phyloP scores from a whole-genome alignment of 2,888 invertebrate species.

The Druceiella hillmani region DNA sequence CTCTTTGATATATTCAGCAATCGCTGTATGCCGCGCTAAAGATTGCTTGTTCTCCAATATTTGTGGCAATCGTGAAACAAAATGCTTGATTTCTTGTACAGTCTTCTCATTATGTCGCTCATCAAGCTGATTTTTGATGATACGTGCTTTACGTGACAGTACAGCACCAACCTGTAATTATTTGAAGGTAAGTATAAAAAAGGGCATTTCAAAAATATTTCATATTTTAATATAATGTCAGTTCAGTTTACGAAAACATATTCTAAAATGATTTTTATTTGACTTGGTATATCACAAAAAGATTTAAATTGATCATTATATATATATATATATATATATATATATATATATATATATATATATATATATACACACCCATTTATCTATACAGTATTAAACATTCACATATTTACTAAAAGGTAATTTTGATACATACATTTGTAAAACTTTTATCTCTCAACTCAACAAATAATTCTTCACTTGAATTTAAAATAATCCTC shows the following conservation, averaged over 20 bases:
- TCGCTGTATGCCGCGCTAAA: slow-evolving; percentile 82
- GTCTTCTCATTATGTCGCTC: slow-evolving; percentile 81
- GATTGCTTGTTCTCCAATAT: slow-evolving; percentile 83
- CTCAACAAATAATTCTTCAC: slow-evolving; percentile 83
- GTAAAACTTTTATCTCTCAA: slow-evolving; percentile 91
- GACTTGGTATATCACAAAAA: too few species aligned
- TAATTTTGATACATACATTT: slow-evolving; percentile 44
- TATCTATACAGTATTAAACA: too few species aligned
- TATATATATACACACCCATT: too few species aligned
- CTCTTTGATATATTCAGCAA: slow-evolving; percentile 92
- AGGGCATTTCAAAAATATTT: too few species aligned
- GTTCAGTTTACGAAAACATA: too few species aligned
- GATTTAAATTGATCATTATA: too few species aligned
- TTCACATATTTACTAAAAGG: not conserved
- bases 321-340: too few species aligned
- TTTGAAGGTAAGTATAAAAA: too few species aligned
- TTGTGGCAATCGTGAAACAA: slow-evolving; percentile 84
- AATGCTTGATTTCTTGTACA: slow-evolving; percentile 92
- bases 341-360: too few species aligned
- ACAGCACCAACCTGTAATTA: slow-evolving; percentile 69
- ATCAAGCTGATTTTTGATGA: slow-evolving; percentile 79
- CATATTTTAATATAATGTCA: too few species aligned
- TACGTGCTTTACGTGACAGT: slow-evolving; percentile 79
- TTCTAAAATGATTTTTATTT: too few species aligned
- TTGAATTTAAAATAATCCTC: slow-evolving; percentile 78